Percentiles rank a stretch among this genome's conserved stretches.
phyloP scores from a whole-genome alignment of 37 sponge, comb jelly and placozoan genomes.

The Ianthella basta region DNA sequence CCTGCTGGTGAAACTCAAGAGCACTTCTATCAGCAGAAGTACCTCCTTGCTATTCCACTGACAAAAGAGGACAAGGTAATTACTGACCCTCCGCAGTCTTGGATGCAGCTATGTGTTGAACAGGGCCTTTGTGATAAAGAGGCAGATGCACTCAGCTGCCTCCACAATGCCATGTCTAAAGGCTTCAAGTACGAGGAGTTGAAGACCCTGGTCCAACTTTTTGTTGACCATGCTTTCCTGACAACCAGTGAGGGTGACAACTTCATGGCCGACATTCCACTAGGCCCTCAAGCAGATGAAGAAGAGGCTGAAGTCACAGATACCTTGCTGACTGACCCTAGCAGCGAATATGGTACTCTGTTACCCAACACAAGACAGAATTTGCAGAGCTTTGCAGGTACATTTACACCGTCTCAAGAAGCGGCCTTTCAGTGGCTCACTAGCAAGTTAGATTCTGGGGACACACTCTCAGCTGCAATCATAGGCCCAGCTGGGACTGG shows the following conservation, averaged over 20 bases:
- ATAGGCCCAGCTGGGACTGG: constrained; percentile 20
- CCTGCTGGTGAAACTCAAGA: too few relatives aligned
- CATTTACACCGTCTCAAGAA: constrained; percentile 1
- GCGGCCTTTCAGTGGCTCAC: constrained; percentile 16
- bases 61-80: too few relatives aligned
- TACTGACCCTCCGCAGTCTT: too few relatives aligned
- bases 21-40: too few relatives aligned
- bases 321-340: too few relatives aligned
- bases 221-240: background rate
- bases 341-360: background rate
- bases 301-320: too few relatives aligned
- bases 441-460: background rate
- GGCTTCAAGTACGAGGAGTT: background rate
- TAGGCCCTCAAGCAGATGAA: too few relatives aligned
- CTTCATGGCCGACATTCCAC: background rate
- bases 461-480: constrained; percentile 17
- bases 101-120: background rate
- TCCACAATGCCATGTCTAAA: background rate
- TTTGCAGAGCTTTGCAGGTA: background rate
- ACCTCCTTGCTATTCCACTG: too few relatives aligned
- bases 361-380: background rate
- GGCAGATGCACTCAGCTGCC: background rate
- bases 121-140: background rate
- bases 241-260: background rate
- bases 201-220: background rate